Evolutionary conservation across 2,797 vertebrate genomes (phyloP).

Genomic region (Acipenser ruthenus): DNA sequence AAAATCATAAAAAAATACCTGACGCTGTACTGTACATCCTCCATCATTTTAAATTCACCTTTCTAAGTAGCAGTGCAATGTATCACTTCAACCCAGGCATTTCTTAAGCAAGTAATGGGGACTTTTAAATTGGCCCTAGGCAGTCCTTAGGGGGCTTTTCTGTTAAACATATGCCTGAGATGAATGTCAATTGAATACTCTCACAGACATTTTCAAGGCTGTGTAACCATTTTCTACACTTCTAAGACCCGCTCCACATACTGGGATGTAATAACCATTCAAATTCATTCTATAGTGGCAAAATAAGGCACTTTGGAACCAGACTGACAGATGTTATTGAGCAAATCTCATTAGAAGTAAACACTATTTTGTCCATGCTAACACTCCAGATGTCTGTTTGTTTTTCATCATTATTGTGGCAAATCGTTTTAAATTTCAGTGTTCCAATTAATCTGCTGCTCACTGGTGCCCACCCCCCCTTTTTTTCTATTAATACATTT

Average conservation of each 20-base stretch:
- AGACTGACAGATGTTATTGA: not conserved
- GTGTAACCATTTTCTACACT: not conserved
- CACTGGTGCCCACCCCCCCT: not conserved
- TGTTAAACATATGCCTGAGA: not conserved
- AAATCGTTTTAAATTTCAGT: conserved; percentile 1
- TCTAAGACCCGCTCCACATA: not conserved
- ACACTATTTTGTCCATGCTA: not conserved
- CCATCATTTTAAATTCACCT: no score
- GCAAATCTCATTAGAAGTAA: not conserved
- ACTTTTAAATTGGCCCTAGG: not conserved
- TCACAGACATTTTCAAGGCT: not conserved
- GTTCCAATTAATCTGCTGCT: not conserved
- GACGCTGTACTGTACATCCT: no score
- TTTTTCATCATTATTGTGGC: conserved; percentile 3
- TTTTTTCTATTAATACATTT: not conserved
- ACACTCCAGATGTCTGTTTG: conserved; percentile 1
- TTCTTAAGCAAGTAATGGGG: not conserved
- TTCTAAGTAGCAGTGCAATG: no score
- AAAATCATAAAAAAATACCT: no score
- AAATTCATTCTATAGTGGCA: not conserved
- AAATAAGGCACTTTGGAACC: not conserved
- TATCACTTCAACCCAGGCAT: no score
- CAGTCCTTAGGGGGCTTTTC: not conserved
- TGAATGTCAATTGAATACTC: not conserved
- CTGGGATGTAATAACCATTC: not conserved